These are phyloP conservation scores for Hypsopygia costalis DNA, from an alignment of 2,888 invertebrate species.

Conservation along the genomic window DNA sequence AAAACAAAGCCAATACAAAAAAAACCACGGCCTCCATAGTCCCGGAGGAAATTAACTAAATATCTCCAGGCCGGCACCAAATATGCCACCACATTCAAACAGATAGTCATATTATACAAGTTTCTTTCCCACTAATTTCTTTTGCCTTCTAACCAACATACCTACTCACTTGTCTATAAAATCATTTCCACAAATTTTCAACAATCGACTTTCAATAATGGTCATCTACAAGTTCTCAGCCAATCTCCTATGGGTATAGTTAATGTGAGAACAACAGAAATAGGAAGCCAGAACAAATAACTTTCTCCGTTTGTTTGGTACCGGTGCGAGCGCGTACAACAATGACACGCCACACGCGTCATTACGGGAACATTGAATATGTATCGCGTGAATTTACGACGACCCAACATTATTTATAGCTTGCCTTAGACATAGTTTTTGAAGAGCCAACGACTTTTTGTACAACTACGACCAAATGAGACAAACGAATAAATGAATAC, in stretches of 20 bases:
- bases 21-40: no score
- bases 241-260: slow-evolving; percentile 4
- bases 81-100: no score
- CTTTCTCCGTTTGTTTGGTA: slow-evolving; percentile 71
- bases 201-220: slow-evolving; percentile 7
- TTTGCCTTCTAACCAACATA: no score
- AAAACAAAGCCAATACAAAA: no score
- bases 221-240: slow-evolving; percentile 6
- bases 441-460: background rate
- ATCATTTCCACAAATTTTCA: background rate
- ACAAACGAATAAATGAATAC: background rate
- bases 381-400: slow-evolving; percentile 6
- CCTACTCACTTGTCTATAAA: no score
- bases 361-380: slow-evolving; percentile 9
- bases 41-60: no score
- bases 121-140: no score
- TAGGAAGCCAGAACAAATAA: slow-evolving; percentile 60
- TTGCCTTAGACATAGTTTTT: slow-evolving; percentile 4
- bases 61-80: no score
- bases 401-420: slow-evolving; percentile 8
- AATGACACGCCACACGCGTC: slow-evolving; percentile 31
- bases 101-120: no score
- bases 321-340: slow-evolving; percentile 32
- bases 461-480: slow-evolving; percentile 22
- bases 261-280: slow-evolving; percentile 33